A percentile compares a stretch with the other conserved stretches of the same genome.
phyloP scores from a whole-genome alignment of 2,113 vertebrate genomes.

The Eulacestoma nigropectus region DNA sequence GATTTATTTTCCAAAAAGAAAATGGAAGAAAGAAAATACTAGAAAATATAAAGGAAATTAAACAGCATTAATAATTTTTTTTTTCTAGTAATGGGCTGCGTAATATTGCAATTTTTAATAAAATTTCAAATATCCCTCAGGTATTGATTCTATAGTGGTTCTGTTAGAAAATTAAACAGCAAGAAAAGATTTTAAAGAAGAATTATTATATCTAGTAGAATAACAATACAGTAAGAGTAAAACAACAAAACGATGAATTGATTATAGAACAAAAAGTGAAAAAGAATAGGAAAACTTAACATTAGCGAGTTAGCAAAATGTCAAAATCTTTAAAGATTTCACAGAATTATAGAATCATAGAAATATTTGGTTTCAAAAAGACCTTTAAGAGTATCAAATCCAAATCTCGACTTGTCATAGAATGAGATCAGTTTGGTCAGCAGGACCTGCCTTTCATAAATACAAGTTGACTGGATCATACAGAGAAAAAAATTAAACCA shows the following conservation, averaged over 20 bases:
- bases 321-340: not conserved
- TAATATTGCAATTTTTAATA: not conserved
- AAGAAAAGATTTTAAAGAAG: constrained; percentile 17
- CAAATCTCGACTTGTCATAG: not conserved
- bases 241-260: not conserved
- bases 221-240: not conserved
- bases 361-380: not conserved
- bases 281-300: not conserved
- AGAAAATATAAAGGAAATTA: not conserved
- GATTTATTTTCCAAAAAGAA: not conserved
- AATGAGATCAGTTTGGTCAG: not conserved
- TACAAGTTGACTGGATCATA: not conserved
- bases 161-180: not conserved
- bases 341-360: not conserved
- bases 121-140: not conserved
- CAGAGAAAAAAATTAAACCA: not conserved
- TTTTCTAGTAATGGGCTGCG: not conserved
- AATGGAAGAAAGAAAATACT: not conserved
- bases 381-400: not conserved
- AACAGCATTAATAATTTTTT: not conserved
- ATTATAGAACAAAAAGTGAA: not conserved
- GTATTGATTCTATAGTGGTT: not conserved
- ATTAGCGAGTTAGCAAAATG: not conserved
- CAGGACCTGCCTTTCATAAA: not conserved
- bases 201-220: constrained; percentile 22